Percentiles rank a stretch among this genome's conserved stretches.
These are phyloP conservation scores for Rhinogobius similis DNA, from an alignment of 2,113 vertebrate species.

Conservation along the genomic window DNA sequence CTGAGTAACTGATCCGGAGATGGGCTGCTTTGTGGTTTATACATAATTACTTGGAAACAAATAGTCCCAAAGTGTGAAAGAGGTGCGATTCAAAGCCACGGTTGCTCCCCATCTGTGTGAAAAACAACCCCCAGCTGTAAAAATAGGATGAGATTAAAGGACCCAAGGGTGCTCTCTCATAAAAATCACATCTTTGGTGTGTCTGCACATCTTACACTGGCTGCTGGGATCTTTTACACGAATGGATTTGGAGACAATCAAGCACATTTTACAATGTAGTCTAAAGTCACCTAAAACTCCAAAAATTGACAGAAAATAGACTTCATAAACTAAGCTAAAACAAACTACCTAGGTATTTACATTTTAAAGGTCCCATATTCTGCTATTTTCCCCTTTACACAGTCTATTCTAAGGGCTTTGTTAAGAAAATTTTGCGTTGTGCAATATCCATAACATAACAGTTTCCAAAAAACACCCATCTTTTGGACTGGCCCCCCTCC, in stretches of 20 bases:
- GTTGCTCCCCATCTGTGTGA: constrained; percentile 33
- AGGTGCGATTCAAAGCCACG: constrained; percentile 43
- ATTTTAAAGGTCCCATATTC: neutral
- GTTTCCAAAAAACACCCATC: too few relatives aligned
- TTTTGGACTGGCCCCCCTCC: too few relatives aligned
- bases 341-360: neutral
- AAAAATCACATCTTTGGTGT: constrained; percentile 3
- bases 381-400: too few relatives aligned
- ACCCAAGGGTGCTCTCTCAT: constrained; percentile 18
- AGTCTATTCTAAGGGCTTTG: too few relatives aligned
- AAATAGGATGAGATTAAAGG: constrained; percentile 32
- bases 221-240: constrained; percentile 17
- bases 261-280: neutral
- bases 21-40: neutral
- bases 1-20: neutral
- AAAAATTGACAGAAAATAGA: neutral
- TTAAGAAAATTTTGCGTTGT: too few relatives aligned
- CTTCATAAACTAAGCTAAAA: neutral
- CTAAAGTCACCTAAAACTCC: neutral
- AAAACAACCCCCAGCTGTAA: constrained; percentile 23
- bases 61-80: constrained; percentile 14
- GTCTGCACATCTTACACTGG: constrained; percentile 13
- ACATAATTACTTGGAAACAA: constrained; percentile 6
- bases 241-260: constrained; percentile 7
- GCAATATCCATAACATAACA: too few relatives aligned